Evolutionary conservation across 2,113 vertebrate species (phyloP).

Genomic region (Aplodontia rufa): DNA sequence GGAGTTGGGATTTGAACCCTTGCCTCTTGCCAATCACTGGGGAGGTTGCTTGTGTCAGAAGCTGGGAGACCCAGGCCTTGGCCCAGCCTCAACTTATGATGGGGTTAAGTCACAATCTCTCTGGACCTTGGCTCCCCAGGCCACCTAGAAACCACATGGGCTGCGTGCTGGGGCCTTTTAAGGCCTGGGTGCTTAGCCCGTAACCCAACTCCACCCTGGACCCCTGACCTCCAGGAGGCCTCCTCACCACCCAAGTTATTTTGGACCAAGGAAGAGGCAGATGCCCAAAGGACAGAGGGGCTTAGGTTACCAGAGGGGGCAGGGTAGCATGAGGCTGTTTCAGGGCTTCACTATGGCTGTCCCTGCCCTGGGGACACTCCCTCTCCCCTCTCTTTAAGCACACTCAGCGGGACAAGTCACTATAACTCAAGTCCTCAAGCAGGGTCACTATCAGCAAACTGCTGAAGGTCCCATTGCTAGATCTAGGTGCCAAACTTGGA

Average conservation of each 20-base stretch:
- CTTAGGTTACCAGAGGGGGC: slow-evolving; percentile 65
- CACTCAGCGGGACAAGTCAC: slow-evolving; percentile 26
- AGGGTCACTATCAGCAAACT: background rate
- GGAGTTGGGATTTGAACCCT: background rate
- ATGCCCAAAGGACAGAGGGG: slow-evolving; percentile 38
- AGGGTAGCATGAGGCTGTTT: background rate
- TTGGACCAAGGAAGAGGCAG: slow-evolving; percentile 64
- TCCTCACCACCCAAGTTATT: slow-evolving; percentile 67
- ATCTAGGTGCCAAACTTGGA: background rate
- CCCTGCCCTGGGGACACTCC: background rate
- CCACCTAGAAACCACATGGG: background rate
- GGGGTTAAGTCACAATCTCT: background rate
- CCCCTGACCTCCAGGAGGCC: slow-evolving; percentile 48
- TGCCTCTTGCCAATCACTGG: background rate
- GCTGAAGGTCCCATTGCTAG: background rate
- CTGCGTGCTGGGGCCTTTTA: slow-evolving; percentile 64
- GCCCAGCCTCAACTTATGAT: background rate
- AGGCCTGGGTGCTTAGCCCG: slow-evolving; percentile 62
- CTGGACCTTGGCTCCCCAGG: background rate
- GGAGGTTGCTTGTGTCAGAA: background rate
- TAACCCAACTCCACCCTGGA: slow-evolving; percentile 70
- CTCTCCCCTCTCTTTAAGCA: background rate
- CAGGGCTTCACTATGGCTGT: background rate
- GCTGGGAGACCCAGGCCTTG: background rate
- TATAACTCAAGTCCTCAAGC: background rate